Conservation (phyloP, 1,140 invertebrate genomes). For the Leptinotarsa lineolata region DNA sequence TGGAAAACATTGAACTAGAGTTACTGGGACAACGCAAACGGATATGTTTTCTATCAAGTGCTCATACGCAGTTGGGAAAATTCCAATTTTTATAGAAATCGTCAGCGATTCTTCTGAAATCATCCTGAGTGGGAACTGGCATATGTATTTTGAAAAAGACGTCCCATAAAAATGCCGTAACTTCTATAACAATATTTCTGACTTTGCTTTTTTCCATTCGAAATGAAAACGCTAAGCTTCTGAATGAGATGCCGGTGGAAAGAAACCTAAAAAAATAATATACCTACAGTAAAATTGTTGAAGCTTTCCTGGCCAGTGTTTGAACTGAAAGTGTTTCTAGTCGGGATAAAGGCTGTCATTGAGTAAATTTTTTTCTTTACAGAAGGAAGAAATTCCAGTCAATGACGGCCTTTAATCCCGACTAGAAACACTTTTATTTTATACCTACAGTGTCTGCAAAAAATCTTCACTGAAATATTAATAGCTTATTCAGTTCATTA, state of each 20-base stretch:
- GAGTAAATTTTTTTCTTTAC: too few species aligned
- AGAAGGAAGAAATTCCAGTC: too few species aligned
- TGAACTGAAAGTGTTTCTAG: too few species aligned
- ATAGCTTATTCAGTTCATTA: too few species aligned
- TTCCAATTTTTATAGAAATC: slow-evolving; percentile 23
- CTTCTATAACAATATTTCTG: slow-evolving; percentile 16
- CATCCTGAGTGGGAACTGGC: slow-evolving; percentile 9
- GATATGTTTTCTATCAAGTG: slow-evolving; percentile 50
- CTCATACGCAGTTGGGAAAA: slow-evolving; percentile 19
- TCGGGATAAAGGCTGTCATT: too few species aligned
- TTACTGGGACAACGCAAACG: slow-evolving; percentile 46
- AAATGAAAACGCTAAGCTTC: slow-evolving; percentile 26
- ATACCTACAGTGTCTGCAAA: too few species aligned
- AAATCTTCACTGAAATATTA: too few species aligned
- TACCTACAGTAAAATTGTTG: too few species aligned
- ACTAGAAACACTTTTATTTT: too few species aligned
- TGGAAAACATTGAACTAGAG: slow-evolving; percentile 52
- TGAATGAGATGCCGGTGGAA: slow-evolving; percentile 10
- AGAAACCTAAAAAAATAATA: not conserved
- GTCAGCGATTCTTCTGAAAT: slow-evolving; percentile 12
- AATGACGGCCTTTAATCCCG: too few species aligned
- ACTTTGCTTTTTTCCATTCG: slow-evolving; percentile 12
- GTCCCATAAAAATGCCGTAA: slow-evolving; percentile 16
- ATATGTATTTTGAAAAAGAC: slow-evolving; percentile 4
- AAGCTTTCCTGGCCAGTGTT: too few species aligned